Evolutionary conservation across 2,888 invertebrate species (phyloP).

Genomic region (Tetranychus truncatus): DNA sequence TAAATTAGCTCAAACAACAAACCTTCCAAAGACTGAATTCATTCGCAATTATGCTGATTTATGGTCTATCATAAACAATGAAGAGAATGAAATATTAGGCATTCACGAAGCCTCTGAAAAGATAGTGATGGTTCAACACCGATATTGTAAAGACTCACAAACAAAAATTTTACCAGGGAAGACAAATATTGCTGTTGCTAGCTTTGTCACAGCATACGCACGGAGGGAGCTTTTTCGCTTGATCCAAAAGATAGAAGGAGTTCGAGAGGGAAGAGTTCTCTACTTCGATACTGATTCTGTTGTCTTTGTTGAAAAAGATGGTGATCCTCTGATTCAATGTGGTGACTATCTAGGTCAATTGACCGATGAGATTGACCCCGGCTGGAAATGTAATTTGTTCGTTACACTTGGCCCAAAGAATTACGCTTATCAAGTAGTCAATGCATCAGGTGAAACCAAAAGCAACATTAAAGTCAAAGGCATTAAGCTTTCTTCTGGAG

Average conservation of each 20-base stretch:
- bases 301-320: slow-evolving; percentile 27
- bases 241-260: background rate
- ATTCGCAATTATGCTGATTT: background rate
- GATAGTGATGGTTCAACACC: background rate
- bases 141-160: background rate
- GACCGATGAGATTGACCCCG: slow-evolving; percentile 30
- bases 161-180: background rate
- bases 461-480: too few relatives aligned
- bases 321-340: slow-evolving; percentile 4
- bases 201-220: slow-evolving; percentile 6
- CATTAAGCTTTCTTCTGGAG: too few relatives aligned
- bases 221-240: background rate
- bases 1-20: slow-evolving; percentile 9
- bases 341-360: slow-evolving; percentile 31
- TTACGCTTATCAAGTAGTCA: background rate
- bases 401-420: background rate
- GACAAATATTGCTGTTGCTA: background rate
- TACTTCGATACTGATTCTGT: slow-evolving; percentile 33
- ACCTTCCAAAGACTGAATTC: background rate
- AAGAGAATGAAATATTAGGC: background rate
- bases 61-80: background rate
- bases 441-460: too few relatives aligned
- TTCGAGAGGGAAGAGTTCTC: background rate
- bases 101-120: background rate
- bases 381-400: background rate